Evolutionary conservation across 2,888 invertebrate species (phyloP), one percentile per base, ranked within the genome.

Genomic region (Schizaphis graminum): DNA sequence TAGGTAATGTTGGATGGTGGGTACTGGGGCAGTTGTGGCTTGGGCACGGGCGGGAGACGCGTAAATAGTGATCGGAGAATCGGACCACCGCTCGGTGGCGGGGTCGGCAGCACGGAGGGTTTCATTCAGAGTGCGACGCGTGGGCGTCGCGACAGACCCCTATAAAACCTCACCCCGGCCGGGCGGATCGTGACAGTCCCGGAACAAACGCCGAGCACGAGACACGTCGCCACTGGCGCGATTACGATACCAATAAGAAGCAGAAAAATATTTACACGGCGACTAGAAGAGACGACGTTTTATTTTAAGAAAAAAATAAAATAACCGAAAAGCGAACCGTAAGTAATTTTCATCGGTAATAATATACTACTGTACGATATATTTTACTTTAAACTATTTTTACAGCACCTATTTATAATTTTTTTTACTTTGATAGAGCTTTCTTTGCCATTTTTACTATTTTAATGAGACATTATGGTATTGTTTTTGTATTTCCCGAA

Each of bases 71-170:
- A 89, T 93, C 88, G 92, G 53, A 44, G 28, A 28, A 41, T 87
- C 67, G 28, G 53, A 47, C 24, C 41, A 49, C 57, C n/a, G 44
- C 24, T 53, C n/a, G 49, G 49, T 5, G 88, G 49, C 28, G 88
- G 47, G 49, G 24, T 44, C 16, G 41, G 56, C 86, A 86, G 57
- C 24, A 24, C 21, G 67, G 57, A 61, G 47, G 86, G 90, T 90
- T 94, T 94, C 94, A 94, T 94, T 94, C 91, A 94, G 67, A 49
- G 61, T 87, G 91, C 86, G 61, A 28, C 90, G 94, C 94, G 94
- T 94, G 94, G 94, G 94, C 86, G 94, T 91, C 86, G 26, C 61
- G 86, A 16, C 85, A 35, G 26, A 67, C 57, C 94, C 91, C 86
- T 91, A 94, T 94, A 94, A 91, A 94, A 94, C 85, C 86, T 67